These are phyloP conservation scores for Thymelicus sylvestris DNA, from an alignment of 2,888 invertebrate species.

Conservation along the genomic window DNA sequence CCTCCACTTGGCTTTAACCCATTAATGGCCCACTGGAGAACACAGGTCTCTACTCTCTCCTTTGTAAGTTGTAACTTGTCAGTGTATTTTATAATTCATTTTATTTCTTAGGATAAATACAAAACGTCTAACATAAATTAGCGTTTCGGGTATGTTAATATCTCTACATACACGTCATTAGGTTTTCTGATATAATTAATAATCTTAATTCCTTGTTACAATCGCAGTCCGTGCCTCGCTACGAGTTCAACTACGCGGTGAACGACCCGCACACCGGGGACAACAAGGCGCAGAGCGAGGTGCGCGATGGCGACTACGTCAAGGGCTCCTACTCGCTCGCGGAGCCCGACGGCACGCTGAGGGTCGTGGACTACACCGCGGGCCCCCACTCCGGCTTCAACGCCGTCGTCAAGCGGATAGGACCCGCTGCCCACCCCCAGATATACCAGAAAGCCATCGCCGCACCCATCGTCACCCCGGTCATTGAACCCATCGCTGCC, in stretches of 20 bases:
- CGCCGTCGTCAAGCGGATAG: slow-evolving; percentile 75
- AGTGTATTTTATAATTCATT: too few species aligned
- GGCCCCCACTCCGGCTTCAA: slow-evolving; percentile 74
- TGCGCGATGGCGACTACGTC: slow-evolving; percentile 74
- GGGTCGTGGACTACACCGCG: slow-evolving; percentile 75
- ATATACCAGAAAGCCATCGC: slow-evolving; percentile 39
- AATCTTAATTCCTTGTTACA: too few species aligned
- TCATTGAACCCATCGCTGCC: slow-evolving; percentile 36
- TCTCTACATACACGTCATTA: too few species aligned
- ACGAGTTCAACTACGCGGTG: slow-evolving; percentile 80
- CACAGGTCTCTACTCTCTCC: too few species aligned
- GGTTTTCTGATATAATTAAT: too few species aligned
- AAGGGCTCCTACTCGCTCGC: slow-evolving; percentile 76
- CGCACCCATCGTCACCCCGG: slow-evolving; percentile 25
- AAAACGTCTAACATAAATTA: too few species aligned
- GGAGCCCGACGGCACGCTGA: slow-evolving; percentile 75
- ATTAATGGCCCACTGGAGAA: too few species aligned
- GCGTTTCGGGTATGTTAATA: too few species aligned
- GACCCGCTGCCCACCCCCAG: slow-evolving; percentile 68
- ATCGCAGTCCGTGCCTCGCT: slow-evolving; percentile 69
- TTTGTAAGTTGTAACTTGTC: too few species aligned
- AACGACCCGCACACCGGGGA: slow-evolving; percentile 78
- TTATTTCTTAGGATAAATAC: too few species aligned
- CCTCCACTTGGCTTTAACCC: neutral
- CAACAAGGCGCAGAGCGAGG: slow-evolving; percentile 74